Base-by-base conservation (phyloP, 1,140 invertebrate genomes). In the Drosophila insularis region DNA sequence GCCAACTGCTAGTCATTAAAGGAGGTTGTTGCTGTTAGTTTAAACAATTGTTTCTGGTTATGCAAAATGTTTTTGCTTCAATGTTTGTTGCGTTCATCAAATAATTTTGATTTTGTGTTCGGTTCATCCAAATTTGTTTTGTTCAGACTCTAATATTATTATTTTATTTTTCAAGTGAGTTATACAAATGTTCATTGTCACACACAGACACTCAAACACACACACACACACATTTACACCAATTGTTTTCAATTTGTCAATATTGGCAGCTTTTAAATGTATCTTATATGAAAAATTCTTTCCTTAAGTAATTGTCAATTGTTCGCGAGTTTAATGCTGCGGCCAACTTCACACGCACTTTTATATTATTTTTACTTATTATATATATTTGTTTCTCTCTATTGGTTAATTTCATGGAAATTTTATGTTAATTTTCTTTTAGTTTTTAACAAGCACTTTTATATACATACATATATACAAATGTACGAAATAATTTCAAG, bases 41-140 rank as follows among this genome's bases (percentile, higher is more conserved):
- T 31, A 37, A 31, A 27, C 37, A 37, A 63, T 32, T 40, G 27
- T 54, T 53, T 63, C 62, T 65, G 72, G 68, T 66, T 70, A 62
- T 32, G 23, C 66, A 21, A 62, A 43, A 60, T 71, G 50, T 63
- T 71, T 27, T 82, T 72, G 70, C 72, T 81, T 86, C 43, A 82
- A 74, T 86, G 81, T 86, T 86, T 76, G 82, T 86, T 86, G 82
- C 79, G 81, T 86, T 87, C 79, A 70, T 69, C 56, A 81, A 59
- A 74, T 78, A 56, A 68, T 62, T 75, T 72, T 58, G 78, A 69
- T 72, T 70, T 67, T 81, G 78, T 86, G 81, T 86, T 86, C 54
- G 75, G 65, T 75, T 85, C 32, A 78, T 63, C 78, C 43, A 46
- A 86, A 76, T 82, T 86, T 72, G 43, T 50, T 82, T 87, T 77